Evolutionary conservation across 1,140 invertebrate species (phyloP), one percentile per base, ranked within the genome.

Genomic region (Scaptomyza montana): DNA sequence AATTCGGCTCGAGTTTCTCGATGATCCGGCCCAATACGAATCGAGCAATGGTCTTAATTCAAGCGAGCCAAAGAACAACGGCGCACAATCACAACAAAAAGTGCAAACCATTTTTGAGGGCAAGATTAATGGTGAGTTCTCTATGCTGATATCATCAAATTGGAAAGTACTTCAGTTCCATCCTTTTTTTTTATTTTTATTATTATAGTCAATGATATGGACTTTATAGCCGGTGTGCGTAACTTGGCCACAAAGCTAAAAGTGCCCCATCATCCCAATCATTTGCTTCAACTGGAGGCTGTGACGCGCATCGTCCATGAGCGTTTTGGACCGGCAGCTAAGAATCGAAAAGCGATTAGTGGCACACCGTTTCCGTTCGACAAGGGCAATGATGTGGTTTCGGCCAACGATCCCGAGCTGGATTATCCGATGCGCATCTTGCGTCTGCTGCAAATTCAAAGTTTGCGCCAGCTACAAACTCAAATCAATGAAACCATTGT

Each of bases 401-500:
- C 96, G 13, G 50, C 45, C 10, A 93, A 94, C 84, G 95, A 96
- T 72, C 93, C 93, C 47, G 93, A 94, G 71, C 81, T 96, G 56
- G 96, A 96, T 76, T 95, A 96, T 86, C 97, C 97, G 10, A 95
- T 95, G 4, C 95, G 95, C 92, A 95, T 98, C 45, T 93, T 99
- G 25, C 94, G 97, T 43, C 93, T 99, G 13, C 92, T 99, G 3
- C 98, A 98, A 91, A 96, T 99, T 74, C 96, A 97, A 84, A 97
- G 99, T 92, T 92, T 99, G 6, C 93, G 98, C 74, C 94, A 98
- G 73, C 93, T 99, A 21, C 98, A 99, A 92, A 99, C 98, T 0
- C 95, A 95, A 85, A 98, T 99, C 41, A 99, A 99, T 92, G 96
- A 98, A 93, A 95, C 96, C 3, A 96, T 99, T 89, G 98, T 99